These are phyloP conservation scores for Mandrillus leucophaeus DNA, from an alignment of 2,113 vertebrate genomes.

Conservation along the genomic window DNA sequence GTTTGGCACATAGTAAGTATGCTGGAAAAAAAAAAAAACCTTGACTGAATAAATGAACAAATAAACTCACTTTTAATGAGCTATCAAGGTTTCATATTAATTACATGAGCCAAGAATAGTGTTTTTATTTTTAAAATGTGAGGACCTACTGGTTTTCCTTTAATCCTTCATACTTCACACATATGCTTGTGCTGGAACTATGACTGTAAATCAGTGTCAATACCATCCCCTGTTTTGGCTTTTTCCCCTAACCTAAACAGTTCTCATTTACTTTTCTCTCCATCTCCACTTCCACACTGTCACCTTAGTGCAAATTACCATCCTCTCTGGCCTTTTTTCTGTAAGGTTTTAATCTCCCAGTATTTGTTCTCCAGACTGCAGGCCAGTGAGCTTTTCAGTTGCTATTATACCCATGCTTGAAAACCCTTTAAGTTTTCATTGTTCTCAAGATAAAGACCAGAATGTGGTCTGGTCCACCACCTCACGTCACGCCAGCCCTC, in stretches of 20 bases:
- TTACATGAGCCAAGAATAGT: background rate
- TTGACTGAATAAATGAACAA: background rate
- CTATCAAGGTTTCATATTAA: background rate
- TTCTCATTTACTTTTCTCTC: background rate
- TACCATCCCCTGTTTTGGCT: background rate
- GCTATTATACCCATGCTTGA: background rate
- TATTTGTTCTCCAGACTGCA: background rate
- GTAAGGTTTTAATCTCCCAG: background rate
- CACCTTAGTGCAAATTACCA: background rate
- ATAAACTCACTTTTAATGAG: slow-evolving; percentile 23
- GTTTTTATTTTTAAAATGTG: background rate
- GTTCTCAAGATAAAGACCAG: slow-evolving; percentile 24
- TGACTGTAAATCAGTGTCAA: background rate
- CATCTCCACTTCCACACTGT: background rate
- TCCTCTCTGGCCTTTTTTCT: background rate
- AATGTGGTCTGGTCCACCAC: background rate
- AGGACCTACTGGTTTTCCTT: background rate
- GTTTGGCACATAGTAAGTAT: background rate
- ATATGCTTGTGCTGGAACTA: background rate
- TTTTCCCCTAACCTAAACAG: background rate
- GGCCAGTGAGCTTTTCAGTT: background rate
- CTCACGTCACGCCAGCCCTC: background rate
- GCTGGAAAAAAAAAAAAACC: background rate
- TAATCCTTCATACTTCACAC: background rate
- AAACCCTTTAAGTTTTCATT: background rate